Conservation (phyloP, 2,797 vertebrate genomes). For the Yasuhikotakia modesta region DNA sequence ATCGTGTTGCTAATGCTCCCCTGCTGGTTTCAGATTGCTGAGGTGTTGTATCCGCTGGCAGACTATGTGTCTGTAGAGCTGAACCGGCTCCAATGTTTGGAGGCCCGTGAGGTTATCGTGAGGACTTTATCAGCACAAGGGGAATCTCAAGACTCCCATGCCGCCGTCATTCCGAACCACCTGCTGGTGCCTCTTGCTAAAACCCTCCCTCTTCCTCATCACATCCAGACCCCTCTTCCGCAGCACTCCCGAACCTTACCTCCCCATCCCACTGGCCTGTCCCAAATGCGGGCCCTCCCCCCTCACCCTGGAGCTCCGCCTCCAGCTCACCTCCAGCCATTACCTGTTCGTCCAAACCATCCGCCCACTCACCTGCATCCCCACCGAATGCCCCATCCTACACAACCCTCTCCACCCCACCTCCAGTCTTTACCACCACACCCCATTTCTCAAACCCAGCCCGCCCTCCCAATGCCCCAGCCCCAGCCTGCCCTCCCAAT, state of each 20-base stretch:
- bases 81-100: constrained; percentile 83
- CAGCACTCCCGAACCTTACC: constrained; percentile 60
- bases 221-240: constrained; percentile 60
- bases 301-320: constrained; percentile 70
- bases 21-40: constrained; percentile 82
- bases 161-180: constrained; percentile 84
- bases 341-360: constrained; percentile 60
- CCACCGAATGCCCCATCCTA: constrained; percentile 68
- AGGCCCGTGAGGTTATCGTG: constrained; percentile 87
- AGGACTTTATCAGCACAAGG: constrained; percentile 92
- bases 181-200: constrained; percentile 89
- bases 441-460: constrained; percentile 66
- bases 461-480: constrained; percentile 65
- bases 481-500: constrained; percentile 58
- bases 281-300: constrained; percentile 67
- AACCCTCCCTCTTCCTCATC: constrained; percentile 66
- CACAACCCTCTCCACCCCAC: constrained; percentile 59
- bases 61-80: constrained; percentile 84
- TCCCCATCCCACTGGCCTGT: constrained; percentile 52
- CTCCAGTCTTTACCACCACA: constrained; percentile 66
- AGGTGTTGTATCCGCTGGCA: constrained; percentile 87
- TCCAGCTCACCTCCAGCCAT: constrained; percentile 51
- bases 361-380: constrained; percentile 62
- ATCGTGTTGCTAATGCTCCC: background rate
- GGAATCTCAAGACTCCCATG: constrained; percentile 88